phyloP scores from a whole-genome alignment of 1,140 invertebrate genomes.

The Psix sp. region DNA sequence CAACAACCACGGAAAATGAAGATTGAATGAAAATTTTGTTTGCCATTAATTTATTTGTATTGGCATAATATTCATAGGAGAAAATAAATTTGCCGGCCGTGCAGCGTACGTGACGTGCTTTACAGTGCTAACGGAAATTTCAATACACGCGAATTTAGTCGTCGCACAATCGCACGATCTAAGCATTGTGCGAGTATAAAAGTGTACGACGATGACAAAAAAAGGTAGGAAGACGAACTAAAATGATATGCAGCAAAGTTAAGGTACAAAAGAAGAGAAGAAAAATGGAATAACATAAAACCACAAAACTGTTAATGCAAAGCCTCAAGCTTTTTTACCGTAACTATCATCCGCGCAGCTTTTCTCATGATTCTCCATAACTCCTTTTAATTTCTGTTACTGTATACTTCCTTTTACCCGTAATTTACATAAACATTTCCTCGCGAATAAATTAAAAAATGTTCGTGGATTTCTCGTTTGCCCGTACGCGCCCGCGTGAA shows the following conservation, averaged over 20 bases:
- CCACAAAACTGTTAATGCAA: slow-evolving; percentile 57
- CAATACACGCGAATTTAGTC: slow-evolving; percentile 35
- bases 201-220: slow-evolving; percentile 40
- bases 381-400: slow-evolving; percentile 53
- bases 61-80: too few relatives aligned
- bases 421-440: slow-evolving; percentile 49
- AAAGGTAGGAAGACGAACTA: slow-evolving; percentile 15
- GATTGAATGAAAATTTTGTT: too few relatives aligned
- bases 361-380: slow-evolving; percentile 48
- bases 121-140: slow-evolving; percentile 20
- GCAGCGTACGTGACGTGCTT: slow-evolving; percentile 1
- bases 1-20: too few relatives aligned
- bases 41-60: too few relatives aligned
- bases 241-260: slow-evolving; percentile 52
- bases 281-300: slow-evolving; percentile 54
- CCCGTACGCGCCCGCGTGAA: not conserved
- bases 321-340: slow-evolving; percentile 45
- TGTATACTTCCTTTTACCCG: slow-evolving; percentile 36
- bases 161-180: slow-evolving; percentile 40
- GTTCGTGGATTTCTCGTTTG: slow-evolving; percentile 29
- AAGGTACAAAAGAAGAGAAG: slow-evolving; percentile 45
- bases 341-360: slow-evolving; percentile 47
- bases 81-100: too few relatives aligned
- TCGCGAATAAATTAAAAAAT: slow-evolving; percentile 31
- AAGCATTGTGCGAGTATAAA: slow-evolving; percentile 48